Base-by-base conservation (phyloP, 2,113 vertebrate genomes). In the Chroicocephalus ridibundus region DNA sequence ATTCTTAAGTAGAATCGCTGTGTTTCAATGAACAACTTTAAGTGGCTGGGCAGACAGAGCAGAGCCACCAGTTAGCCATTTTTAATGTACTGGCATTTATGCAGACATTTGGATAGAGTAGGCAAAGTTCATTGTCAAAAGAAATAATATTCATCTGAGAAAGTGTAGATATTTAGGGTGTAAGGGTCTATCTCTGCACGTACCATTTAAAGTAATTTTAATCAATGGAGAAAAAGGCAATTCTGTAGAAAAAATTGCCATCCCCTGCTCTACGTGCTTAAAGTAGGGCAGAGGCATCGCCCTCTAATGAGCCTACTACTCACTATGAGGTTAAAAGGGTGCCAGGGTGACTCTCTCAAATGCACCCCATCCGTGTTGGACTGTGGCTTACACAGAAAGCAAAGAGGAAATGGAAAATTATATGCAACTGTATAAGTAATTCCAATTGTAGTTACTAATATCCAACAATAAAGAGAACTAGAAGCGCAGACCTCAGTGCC, bases 301-400 rank as follows among this genome's bases (percentile, higher is more conserved):
- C 62, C 15, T 15, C 27, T 65, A 34, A 74, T 0, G 0, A 78
- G 11, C 5, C 11, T 88, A 3, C 70, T 58, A 27, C 11, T 82
- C 15, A 31, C 26, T 65, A 4, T 57, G 31, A 80, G 6, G 17
- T 77, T 69, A 46, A 86, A 81, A 52, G 4, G 11, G 5, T 58
- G 21, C 8, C 24, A 32, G 29, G 11, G 4, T 80, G 57, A 57
- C 20, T 82, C 7, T 54, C 11, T 36, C 31, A 77, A 40, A 62
- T 15, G 13, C 34, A 34, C 58, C 9, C 19, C 68, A 74, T 25
- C 21, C 7, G 42, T 5, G 16, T 10, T 38, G 12, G 17, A 84
- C 11, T 38, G 26, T 8, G 15, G 22, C 15, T 78, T 84, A 20
- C 32, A 51, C 10, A 66, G 60, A 68, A 90, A 51, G 5, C 9